phyloP scores from a whole-genome alignment of 2,113 vertebrate genomes.

The Noturus placidus region DNA sequence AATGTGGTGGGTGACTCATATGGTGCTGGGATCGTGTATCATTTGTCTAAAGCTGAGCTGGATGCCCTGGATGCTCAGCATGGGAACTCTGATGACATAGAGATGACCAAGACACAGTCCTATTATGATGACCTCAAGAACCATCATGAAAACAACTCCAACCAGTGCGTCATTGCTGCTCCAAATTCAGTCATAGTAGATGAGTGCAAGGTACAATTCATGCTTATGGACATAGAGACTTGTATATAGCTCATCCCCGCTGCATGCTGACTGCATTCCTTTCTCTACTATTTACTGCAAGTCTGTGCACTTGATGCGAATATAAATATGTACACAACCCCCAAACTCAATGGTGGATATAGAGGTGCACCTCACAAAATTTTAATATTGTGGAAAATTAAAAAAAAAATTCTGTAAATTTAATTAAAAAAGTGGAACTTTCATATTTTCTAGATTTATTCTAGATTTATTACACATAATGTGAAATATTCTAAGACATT shows the following conservation, averaged over 20 bases:
- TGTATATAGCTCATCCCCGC: constrained; percentile 77
- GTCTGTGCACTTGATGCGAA: constrained; percentile 57
- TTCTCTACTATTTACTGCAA: constrained; percentile 45
- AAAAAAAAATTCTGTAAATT: too few relatives aligned
- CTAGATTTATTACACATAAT: too few relatives aligned
- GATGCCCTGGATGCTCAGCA: constrained; percentile 86
- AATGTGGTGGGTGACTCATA: constrained; percentile 98
- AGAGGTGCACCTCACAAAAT: too few relatives aligned
- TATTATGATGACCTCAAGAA: constrained; percentile 96
- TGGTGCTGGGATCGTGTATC: constrained; percentile 96
- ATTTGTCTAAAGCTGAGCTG: constrained; percentile 92
- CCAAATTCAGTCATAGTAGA: constrained; percentile 96
- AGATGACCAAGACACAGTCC: constrained; percentile 94
- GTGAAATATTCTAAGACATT: too few relatives aligned
- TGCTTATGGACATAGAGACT: constrained; percentile 89
- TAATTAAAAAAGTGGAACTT: too few relatives aligned
- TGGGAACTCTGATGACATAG: constrained; percentile 87
- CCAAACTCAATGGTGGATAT: constrained; percentile 56
- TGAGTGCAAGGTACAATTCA: constrained; percentile 98
- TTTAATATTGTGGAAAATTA: too few relatives aligned
- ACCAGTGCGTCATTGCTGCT: constrained; percentile 92
- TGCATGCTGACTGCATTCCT: constrained; percentile 43
- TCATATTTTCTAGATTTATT: too few relatives aligned
- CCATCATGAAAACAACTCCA: constrained; percentile 97
- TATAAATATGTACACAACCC: constrained; percentile 49